phyloP scores from a whole-genome alignment of 1,140 invertebrate genomes.

The Aphelenchoides fujianensis region DNA sequence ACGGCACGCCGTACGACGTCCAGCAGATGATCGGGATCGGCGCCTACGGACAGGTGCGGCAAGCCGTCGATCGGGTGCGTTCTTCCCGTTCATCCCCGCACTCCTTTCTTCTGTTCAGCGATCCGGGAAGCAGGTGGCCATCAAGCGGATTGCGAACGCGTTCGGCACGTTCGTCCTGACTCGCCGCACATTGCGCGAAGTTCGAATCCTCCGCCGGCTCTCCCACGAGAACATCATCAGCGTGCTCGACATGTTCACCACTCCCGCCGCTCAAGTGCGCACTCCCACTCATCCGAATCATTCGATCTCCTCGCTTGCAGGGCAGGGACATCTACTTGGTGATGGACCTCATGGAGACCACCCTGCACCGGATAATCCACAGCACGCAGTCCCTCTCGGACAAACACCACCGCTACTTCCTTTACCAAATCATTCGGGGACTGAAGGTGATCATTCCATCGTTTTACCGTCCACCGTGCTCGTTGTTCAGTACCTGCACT shows the following conservation, averaged over 20 bases:
- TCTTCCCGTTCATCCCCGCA: conserved; percentile 9
- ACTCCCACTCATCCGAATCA: not conserved
- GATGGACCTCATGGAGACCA: conserved; percentile 67
- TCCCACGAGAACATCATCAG: conserved; percentile 66
- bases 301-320: conserved; percentile 21
- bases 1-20: conserved; percentile 38
- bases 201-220: conserved; percentile 66
- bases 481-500: conserved; percentile 64
- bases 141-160: conserved; percentile 65
- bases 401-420: conserved; percentile 63
- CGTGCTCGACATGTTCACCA: conserved; percentile 64
- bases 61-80: conserved; percentile 33
- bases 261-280: conserved; percentile 43
- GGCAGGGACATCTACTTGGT: conserved; percentile 66
- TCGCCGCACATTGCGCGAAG: conserved; percentile 65
- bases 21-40: conserved; percentile 44
- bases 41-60: conserved; percentile 38
- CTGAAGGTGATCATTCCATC: conserved; percentile 57
- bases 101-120: conserved; percentile 30
- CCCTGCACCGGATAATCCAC: conserved; percentile 66
- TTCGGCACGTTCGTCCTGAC: conserved; percentile 62
- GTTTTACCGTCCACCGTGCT: conserved; percentile 9
- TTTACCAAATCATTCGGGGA: conserved; percentile 66
- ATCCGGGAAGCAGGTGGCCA: conserved; percentile 63
- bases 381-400: conserved; percentile 65